Base-by-base conservation (phyloP, 2,797 vertebrate species). In the Enteromius afrohamiltoni region DNA sequence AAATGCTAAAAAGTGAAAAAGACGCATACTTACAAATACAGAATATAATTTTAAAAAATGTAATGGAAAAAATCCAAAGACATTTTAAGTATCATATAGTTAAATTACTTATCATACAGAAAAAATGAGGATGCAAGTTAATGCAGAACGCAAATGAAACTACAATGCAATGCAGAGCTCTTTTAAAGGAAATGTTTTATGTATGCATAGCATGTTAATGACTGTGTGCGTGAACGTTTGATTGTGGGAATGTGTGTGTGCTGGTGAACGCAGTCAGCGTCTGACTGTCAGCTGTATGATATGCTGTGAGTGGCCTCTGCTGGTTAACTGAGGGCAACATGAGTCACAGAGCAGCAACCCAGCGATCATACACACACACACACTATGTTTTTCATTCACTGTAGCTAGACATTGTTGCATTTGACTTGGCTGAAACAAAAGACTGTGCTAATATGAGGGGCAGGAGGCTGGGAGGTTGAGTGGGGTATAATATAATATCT, bases 281-380 rank as follows among this genome's bases (percentile, higher is more conserved):
- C 81, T 80, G 87, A 84, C 80, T 89, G 89, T 88, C 90, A 89
- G 90, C 91, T 90, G 79, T 93, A 95, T 92, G 88, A 95, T 95
- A 96, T 97, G 96, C 97, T 96, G 95, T 96, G 97, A 99, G 97
- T 98, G 98, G 96, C 97, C 98, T 97, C 97, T 99, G 93, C 97
- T 97, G 97, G 97, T 95, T 96, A 96, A 95, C 95, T 94, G 94
- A 95, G 95, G 94, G 93, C 94, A 95, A 95, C 94, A 93, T 91
- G 92, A 96, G 93, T 94, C 95, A 95, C 86, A 86, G 55, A 81
- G 78, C 70, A 87, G 87, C 86, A 86, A 64, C 77, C 0, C 17
- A 45, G 51, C 77, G 76, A 73, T 62, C 77, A 74, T 49, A 60
- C 73, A 71, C 58, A 31, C 53, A 76, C 53, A 76, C 34, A 76